Conservation (phyloP, 2,113 vertebrate species). For the Tautogolabrus adspersus region DNA sequence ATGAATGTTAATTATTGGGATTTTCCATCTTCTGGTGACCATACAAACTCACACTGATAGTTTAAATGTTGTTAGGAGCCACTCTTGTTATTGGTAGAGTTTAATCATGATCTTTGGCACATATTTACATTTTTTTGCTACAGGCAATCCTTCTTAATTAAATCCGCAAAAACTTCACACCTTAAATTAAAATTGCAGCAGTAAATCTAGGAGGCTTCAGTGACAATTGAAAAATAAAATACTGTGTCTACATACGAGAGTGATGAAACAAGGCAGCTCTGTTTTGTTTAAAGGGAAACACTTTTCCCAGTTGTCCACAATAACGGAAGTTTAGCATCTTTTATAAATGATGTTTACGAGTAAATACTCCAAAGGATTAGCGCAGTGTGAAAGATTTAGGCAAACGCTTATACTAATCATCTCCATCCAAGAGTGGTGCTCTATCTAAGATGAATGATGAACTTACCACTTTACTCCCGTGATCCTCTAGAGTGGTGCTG, state of each 20-base stretch:
- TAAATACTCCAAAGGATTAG: conserved; percentile 16
- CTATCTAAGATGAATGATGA: conserved; percentile 54
- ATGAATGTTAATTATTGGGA: not conserved
- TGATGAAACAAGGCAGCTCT: not conserved
- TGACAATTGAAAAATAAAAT: not conserved
- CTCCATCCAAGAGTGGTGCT: conserved; percentile 26
- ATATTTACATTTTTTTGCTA: not conserved
- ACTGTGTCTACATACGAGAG: not conserved
- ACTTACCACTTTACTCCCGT: conserved; percentile 65
- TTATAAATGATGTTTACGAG: conserved; percentile 1
- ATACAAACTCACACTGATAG: not conserved
- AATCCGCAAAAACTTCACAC: not conserved
- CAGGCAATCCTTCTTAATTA: not conserved
- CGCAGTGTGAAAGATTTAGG: conserved; percentile 20
- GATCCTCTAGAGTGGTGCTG: conserved; percentile 60
- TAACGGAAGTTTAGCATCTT: not conserved
- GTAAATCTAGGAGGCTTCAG: not conserved
- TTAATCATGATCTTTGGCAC: not conserved
- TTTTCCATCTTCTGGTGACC: not conserved
- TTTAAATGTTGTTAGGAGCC: not conserved
- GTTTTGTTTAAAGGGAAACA: conserved; percentile 18
- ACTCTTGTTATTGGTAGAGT: not conserved
- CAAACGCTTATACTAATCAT: conserved; percentile 37
- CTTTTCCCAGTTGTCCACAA: not conserved
- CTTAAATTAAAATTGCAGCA: too few species aligned